phyloP scores from a whole-genome alignment of 1,140 invertebrate species.

The Calosoma granatense region DNA sequence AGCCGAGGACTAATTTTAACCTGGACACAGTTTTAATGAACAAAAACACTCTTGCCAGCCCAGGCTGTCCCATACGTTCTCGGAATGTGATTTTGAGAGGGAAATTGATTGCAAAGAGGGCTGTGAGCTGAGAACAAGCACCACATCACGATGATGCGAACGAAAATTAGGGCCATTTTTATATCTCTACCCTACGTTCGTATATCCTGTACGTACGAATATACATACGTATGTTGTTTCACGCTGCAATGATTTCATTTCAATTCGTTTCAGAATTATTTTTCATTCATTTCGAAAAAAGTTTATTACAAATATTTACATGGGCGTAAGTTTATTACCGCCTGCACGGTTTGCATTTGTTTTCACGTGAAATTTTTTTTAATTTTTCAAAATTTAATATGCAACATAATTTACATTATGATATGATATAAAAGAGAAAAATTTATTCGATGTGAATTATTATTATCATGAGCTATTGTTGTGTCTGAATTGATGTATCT shows the following conservation, averaged over 20 bases:
- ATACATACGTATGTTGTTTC: neutral
- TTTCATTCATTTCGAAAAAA: neutral
- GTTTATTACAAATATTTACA: too few relatives aligned
- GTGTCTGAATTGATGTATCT: too few relatives aligned
- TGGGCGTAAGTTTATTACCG: too few relatives aligned
- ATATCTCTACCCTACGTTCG: slow-evolving; percentile 10
- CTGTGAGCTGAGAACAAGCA: neutral
- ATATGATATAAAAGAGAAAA: too few relatives aligned
- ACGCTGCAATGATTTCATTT: neutral
- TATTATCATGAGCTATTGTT: too few relatives aligned
- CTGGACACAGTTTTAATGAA: slow-evolving; percentile 21
- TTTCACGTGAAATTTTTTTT: too few relatives aligned
- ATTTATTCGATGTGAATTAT: too few relatives aligned
- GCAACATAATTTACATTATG: too few relatives aligned
- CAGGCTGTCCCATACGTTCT: neutral
- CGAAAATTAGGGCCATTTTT: neutral
- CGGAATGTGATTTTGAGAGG: slow-evolving; percentile 8
- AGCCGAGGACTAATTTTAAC: slow-evolving; percentile 18
- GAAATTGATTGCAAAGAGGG: slow-evolving; percentile 9
- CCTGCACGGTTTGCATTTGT: too few relatives aligned
- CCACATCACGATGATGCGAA: neutral
- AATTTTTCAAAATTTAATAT: too few relatives aligned
- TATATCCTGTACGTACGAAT: slow-evolving; percentile 3
- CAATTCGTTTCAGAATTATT: neutral
- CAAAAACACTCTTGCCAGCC: slow-evolving; percentile 12